Base-by-base conservation (phyloP, 1,140 invertebrate species). In the Metopolophium dirhodum region DNA sequence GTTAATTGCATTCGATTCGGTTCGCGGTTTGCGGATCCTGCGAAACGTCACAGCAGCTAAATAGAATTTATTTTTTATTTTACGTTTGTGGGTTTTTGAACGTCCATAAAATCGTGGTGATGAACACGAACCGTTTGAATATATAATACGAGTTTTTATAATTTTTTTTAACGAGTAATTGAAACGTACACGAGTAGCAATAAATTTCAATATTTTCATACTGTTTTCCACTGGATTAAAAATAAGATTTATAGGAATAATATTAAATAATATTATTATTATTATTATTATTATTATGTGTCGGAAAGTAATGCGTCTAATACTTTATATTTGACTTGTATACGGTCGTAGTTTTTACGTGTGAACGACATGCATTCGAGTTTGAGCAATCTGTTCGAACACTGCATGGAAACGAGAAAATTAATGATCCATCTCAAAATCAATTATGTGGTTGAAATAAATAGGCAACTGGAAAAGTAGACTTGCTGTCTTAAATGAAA, bases 31-130 rank as follows among this genome's bases (percentile, higher is more conserved):
- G n/a, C 87, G 49, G 49, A 89, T 37, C 87, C 47, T 35, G 49
- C 30, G 11, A 51, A 89, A 89, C 87, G 49, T 89, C 87, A 89
- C 18, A 89, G 30, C 47, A 45, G 37, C 14, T 8, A 88, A 88
- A 88, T 88, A 35, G 30, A 88, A 45, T 88, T 88, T 49, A 77
- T n/a, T 77, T 77, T 77, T 77, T 77, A n/a, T 54, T 89, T 89
- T 54, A 18, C 9, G 22, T 89, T 54, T 89, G 35, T 54, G 49
- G 87, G 3, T 89, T 89, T 54, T 51, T 35, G 87, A 89, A 89
- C 51, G 45, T 54, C 1, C 20, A 22, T 54, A 54, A 54, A 49
- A 87, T 87, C 45, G 30, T 49, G 45, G 47, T 14, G 45, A 87
- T 87, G 47, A 30, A 49, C 47, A n/a, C 18, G 86, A 87, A 87